These are phyloP conservation scores for Galleria mellonella DNA, from an alignment of 1,140 invertebrate species.

Conservation along the genomic window DNA sequence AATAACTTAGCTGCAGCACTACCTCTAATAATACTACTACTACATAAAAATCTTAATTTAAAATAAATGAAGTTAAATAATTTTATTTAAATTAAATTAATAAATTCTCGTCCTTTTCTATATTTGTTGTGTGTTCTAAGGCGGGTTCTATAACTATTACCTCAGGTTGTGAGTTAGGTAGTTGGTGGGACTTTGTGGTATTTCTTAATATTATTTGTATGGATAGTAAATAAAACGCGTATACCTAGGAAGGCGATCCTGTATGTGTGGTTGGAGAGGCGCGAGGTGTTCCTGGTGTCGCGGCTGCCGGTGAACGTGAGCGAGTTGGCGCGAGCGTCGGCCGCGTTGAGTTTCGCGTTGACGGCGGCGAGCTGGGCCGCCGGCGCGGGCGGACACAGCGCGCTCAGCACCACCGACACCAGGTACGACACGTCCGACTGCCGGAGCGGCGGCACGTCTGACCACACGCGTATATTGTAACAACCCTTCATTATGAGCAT, in stretches of 20 bases:
- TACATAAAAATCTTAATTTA: no score
- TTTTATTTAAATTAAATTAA: no score
- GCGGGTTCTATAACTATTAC: no score
- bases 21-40: no score
- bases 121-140: no score
- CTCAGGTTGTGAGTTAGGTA: no score
- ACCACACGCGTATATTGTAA: constrained; percentile 20
- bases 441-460: constrained; percentile 91
- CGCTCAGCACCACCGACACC: constrained; percentile 91
- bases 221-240: neutral
- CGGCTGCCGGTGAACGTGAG: constrained; percentile 82
- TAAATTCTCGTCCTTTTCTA: no score
- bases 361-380: constrained; percentile 58
- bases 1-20: no score
- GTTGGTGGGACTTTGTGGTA: no score
- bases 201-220: no score
- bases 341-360: constrained; percentile 64
- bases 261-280: constrained; percentile 86
- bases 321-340: constrained; percentile 81
- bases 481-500: no score
- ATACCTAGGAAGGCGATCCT: constrained; percentile 87
- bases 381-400: constrained; percentile 77
- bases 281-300: constrained; percentile 82
- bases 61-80: no score
- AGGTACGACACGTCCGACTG: constrained; percentile 94